These are phyloP conservation scores for Eugnorisma glareosa DNA, from an alignment of 2,888 invertebrate genomes.

Conservation along the genomic window DNA sequence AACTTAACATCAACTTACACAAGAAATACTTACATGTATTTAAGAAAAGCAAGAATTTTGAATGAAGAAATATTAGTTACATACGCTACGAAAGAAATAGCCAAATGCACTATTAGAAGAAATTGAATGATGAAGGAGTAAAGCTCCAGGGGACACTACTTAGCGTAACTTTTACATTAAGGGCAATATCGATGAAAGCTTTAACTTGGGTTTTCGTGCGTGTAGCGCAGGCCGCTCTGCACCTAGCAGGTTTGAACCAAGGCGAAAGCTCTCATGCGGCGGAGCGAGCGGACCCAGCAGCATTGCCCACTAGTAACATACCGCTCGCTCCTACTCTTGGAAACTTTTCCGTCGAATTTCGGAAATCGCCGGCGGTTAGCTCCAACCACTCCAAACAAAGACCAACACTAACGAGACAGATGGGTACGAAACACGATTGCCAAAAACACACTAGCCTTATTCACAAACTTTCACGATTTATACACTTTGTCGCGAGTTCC, in stretches of 20 bases:
- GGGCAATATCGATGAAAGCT: slow-evolving; percentile 83
- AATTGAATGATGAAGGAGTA: slow-evolving; percentile 45
- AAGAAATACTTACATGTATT: slow-evolving; percentile 51
- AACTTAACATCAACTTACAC: slow-evolving; percentile 20
- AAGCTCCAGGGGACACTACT: slow-evolving; percentile 82
- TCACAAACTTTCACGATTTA: slow-evolving; percentile 87
- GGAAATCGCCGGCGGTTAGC: slow-evolving; percentile 83
- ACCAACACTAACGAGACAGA: slow-evolving; percentile 74
- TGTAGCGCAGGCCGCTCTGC: slow-evolving; percentile 74
- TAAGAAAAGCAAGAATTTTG: slow-evolving; percentile 44
- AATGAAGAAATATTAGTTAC: slow-evolving; percentile 45
- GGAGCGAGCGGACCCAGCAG: slow-evolving; percentile 76
- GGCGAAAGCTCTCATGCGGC: slow-evolving; percentile 85
- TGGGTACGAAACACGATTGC: slow-evolving; percentile 72
- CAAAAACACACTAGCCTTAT: slow-evolving; percentile 81
- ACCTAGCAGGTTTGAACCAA: slow-evolving; percentile 75
- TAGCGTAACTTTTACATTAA: slow-evolving; percentile 84
- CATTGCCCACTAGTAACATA: slow-evolving; percentile 76
- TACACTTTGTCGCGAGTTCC: slow-evolving; percentile 87
- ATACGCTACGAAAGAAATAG: slow-evolving; percentile 49
- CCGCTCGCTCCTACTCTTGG: slow-evolving; percentile 80
- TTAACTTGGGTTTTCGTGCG: slow-evolving; percentile 74
- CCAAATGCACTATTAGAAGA: slow-evolving; percentile 53
- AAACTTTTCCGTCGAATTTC: slow-evolving; percentile 88
- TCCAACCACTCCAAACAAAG: slow-evolving; percentile 78